Base-by-base conservation (phyloP, 2,113 vertebrate species). In the Xiphophorus maculatus region DNA sequence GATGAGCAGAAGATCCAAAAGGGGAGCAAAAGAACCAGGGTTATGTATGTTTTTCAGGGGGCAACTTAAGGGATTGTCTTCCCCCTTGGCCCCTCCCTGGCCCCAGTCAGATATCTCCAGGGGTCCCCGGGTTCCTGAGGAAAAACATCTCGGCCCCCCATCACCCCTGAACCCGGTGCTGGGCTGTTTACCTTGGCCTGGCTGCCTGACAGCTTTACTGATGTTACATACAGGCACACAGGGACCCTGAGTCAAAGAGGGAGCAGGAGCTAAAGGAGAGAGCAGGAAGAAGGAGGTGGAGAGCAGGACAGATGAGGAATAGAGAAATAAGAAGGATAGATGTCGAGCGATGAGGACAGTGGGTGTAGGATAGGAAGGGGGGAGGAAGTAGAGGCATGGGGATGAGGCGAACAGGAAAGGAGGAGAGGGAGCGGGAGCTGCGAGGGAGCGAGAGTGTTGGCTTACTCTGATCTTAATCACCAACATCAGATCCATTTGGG, bases 131-230 rank as follows among this genome's bases (percentile, higher is more conserved):
- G 97, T 97, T 98, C 96, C 96, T 96, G 44, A 95, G 96, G 94
- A 97, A 97, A 98, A 97, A 96, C 96, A 96, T 96, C 96, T 95
- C 93, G 90, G 95, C 96, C 96, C 86, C 86, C 92, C 91, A 94
- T 98, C 96, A 98, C 97, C 97, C 98, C 96, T 98, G 97, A 98
- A 98, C 98, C 95, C 94, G 93, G 92, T 88, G 92, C 95, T 95
- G 95, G 95, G 93, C 95, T 98, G 97, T 99, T 99, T 98, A 98
- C 96, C 96, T 98, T 98, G 98, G 98, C 97, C 93, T 91, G 94
- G 94, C 94, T 87, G 94, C 94, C 95, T 98, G 97, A 97, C 97
- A 98, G 97, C 96, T 98, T 97, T 98, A 97, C 97, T 97, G 97
- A 98, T 98, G 97, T 98, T 98, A 97, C 98, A 97, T 96, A 96